Evolutionary conservation across 1,140 invertebrate genomes (phyloP), one percentile per base, ranked within the genome.

Genomic region (Pteromalus puparum): DNA sequence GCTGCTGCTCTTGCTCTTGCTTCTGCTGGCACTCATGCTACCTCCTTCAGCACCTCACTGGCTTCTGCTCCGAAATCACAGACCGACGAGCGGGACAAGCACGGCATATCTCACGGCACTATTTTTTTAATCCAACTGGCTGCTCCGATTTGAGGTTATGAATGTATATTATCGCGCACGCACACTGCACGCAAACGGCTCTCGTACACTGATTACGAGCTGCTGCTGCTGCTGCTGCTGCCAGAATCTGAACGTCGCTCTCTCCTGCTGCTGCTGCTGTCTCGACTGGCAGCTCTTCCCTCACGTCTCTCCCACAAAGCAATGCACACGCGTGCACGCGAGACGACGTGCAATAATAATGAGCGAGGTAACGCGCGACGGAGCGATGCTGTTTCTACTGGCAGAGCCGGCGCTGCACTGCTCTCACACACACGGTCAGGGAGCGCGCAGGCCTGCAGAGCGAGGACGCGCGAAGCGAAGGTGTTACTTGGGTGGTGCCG

Each of bases 401-500:
- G 53, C 18, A 61, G 21, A 61, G 53, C 53, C 53, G 53, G 53
- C 53, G 53, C 53, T 61, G 53, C 53, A 61, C 53, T 61, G 53
- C 18, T 42, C 38, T 10, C 38, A 9, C 53, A 61, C 46, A 48
- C 53, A n/a, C 76, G 77, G 48, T 72, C 84, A 85, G 77, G 26
- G 15, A 82, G 82, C 28, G 65, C 48, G 74, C 48, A 48, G 70
- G 76, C n/a, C 72, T 13, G 72, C 74, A n/a, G 28, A 26, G 38
- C 74, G 73, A 15, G 75, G 65, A 53, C 72, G 83, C 82, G 86
- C 87, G 87, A 88, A 87, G 87, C 91, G 89, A 92, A 93, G 92
- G 92, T 93, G 92, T 93, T 93, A 93, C 92, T 93, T 93, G 92
- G 92, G 92, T 93, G 92, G 92, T 92, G 92, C 92, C 92, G 92